Evolutionary conservation across 2,113 vertebrate genomes (phyloP).

Genomic region (Antidorcas marsupialis): DNA sequence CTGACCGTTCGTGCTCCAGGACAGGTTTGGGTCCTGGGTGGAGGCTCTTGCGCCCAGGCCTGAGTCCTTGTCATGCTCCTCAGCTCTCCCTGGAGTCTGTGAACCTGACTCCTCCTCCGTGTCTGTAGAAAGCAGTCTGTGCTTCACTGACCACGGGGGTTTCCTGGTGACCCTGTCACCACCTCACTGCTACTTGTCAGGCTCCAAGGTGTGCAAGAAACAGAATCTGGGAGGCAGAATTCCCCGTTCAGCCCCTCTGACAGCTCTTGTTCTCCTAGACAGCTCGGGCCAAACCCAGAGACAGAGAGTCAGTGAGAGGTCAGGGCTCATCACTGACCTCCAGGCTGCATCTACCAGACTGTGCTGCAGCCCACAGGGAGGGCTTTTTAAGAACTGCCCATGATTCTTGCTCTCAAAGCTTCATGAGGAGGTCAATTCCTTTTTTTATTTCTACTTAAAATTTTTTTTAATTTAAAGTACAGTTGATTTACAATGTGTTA

Average conservation of each 20-base stretch:
- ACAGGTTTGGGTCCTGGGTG: background rate
- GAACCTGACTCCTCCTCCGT: background rate
- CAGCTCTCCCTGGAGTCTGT: background rate
- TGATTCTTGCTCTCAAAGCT: background rate
- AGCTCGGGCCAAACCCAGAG: background rate
- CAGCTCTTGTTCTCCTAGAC: background rate
- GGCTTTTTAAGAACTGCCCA: background rate
- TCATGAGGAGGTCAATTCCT: background rate
- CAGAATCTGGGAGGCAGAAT: background rate
- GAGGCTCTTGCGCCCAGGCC: background rate
- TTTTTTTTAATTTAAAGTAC: background rate
- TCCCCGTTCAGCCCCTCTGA: background rate
- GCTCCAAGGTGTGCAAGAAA: background rate
- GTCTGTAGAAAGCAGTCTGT: background rate
- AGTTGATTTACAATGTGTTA: background rate
- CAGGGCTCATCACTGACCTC: background rate
- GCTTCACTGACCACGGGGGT: background rate
- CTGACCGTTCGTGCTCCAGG: rapidly evolving
- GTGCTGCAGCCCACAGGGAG: background rate
- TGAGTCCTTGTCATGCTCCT: background rate
- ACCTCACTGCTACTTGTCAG: background rate
- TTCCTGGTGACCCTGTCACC: background rate
- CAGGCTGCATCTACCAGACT: background rate
- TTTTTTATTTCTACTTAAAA: background rate
- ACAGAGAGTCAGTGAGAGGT: background rate